Conservation (phyloP, 2,888 invertebrate species). For the Cephus nigrinus region DNA sequence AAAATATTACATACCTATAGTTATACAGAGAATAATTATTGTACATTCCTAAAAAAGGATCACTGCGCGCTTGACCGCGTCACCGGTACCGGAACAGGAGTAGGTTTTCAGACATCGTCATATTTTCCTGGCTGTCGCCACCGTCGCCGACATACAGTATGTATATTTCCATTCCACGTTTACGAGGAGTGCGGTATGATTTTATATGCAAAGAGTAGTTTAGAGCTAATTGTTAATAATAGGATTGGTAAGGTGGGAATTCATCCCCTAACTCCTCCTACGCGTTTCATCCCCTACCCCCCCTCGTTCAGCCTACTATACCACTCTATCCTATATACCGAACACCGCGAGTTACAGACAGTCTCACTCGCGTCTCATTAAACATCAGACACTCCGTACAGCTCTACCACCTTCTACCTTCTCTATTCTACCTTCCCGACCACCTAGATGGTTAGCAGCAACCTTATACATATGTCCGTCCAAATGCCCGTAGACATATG, state of each 20-base stretch:
- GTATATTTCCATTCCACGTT: conserved; percentile 66
- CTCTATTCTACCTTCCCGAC: background rate
- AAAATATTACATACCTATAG: background rate
- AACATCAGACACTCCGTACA: conserved; percentile 54
- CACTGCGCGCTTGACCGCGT: background rate
- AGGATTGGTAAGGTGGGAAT: conserved; percentile 67
- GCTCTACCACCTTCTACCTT: conserved; percentile 31
- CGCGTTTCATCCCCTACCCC: conserved; percentile 19
- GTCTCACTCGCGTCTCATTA: conserved; percentile 51
- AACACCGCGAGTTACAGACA: background rate
- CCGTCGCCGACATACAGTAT: conserved; percentile 60
- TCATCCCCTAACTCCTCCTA: conserved; percentile 40
- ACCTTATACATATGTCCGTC: conserved; percentile 15
- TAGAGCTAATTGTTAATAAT: conserved; percentile 67
- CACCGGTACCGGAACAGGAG: background rate
- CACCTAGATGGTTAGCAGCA: background rate
- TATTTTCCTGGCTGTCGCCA: conserved; percentile 56
- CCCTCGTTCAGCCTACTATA: conserved; percentile 25
- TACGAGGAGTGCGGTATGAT: conserved; percentile 61
- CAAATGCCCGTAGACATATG: conserved; percentile 4
- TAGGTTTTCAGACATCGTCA: conserved; percentile 27
- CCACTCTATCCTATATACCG: conserved; percentile 8
- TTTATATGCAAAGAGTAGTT: conserved; percentile 66
- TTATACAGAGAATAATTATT: background rate
- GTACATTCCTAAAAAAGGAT: background rate